Evolutionary conservation across 2,113 vertebrate genomes (phyloP), one percentile per base, ranked within the genome.

Genomic region (Chelonoidis abingdonii): DNA sequence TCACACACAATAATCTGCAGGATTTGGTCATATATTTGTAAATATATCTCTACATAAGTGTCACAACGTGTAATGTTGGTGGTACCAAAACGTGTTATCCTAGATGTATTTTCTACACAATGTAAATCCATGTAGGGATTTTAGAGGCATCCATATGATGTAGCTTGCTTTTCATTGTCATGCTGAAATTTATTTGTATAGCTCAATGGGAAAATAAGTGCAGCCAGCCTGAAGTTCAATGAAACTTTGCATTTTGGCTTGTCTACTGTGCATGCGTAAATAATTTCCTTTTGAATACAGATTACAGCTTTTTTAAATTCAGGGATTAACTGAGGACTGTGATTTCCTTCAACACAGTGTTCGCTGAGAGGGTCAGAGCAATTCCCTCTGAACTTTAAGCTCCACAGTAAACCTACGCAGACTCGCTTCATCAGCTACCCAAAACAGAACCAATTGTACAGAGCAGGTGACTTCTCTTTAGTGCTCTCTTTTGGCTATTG

Each of bases 271-370:
- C 57, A 54, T 72, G 65, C 9, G 2, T 85, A 92, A 93, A 24
- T 80, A 78, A 94, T 92, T 94, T 86, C 41, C 75, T 92, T 72
- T 88, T 84, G 89, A 95, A 92, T 88, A 91, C 59, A 85, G 56
- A 84, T 57, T 84, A 94, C 88, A 57, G 10, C 10, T 75, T 93
- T 88, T 92, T 83, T n/a, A 84, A 89, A 89, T 93, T 93, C 47
- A 52, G 56, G 72, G 87, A 89, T 96, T 94, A 80, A 93, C 72
- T 75, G 87, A 41, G 13, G 25, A 10, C 54, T 83, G n/a, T 79
- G 88, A 44, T 93, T 92, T 29, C 75, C 96, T 89, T 89, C 38
- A 95, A 35, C 25, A 11, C 5, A 5, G 6, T 12, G 25, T 54
- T 94, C 89, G 21, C 35, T 85, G 47, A 47, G 19, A 86, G 86